A percentile compares a stretch with the other conserved stretches of the same genome.
phyloP scores from a whole-genome alignment of 2,888 invertebrate species.

The Liopterus haemorrhoidalis region DNA sequence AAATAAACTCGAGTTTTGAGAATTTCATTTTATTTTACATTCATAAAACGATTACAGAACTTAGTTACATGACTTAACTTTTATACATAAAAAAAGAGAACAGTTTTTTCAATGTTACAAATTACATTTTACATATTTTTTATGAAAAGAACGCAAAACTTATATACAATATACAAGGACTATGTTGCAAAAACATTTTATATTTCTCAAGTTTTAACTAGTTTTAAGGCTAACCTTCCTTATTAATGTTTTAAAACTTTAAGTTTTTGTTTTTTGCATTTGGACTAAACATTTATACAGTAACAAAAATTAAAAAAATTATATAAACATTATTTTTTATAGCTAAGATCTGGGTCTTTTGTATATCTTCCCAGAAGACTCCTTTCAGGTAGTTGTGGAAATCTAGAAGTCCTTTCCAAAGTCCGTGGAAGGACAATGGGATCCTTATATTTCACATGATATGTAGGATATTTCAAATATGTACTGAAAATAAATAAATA shows the following conservation, averaged over 20 bases:
- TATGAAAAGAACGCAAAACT: too few relatives aligned
- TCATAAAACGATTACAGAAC: too few relatives aligned
- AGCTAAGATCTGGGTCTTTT: slow-evolving; percentile 51
- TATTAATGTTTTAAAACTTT: not conserved
- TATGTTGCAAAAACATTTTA: slow-evolving; percentile 13
- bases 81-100: too few relatives aligned
- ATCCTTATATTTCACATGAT: slow-evolving; percentile 55
- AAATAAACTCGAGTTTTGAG: too few relatives aligned
- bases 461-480: slow-evolving; percentile 53
- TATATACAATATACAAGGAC: not conserved
- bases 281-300: too few relatives aligned
- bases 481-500: slow-evolving; percentile 42
- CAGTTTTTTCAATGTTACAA: too few relatives aligned
- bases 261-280: too few relatives aligned
- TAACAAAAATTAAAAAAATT: not conserved
- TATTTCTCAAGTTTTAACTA: not conserved
- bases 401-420: slow-evolving; percentile 48
- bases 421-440: slow-evolving; percentile 52
- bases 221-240: not conserved
- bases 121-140: too few relatives aligned
- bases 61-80: too few relatives aligned
- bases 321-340: slow-evolving; percentile 40
- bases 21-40: too few relatives aligned
- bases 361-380: slow-evolving; percentile 54
- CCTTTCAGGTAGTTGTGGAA: slow-evolving; percentile 53